Evolutionary conservation across 2,888 invertebrate genomes (phyloP), one percentile per base, ranked within the genome.

Genomic region (Keiferia lycopersicella): DNA sequence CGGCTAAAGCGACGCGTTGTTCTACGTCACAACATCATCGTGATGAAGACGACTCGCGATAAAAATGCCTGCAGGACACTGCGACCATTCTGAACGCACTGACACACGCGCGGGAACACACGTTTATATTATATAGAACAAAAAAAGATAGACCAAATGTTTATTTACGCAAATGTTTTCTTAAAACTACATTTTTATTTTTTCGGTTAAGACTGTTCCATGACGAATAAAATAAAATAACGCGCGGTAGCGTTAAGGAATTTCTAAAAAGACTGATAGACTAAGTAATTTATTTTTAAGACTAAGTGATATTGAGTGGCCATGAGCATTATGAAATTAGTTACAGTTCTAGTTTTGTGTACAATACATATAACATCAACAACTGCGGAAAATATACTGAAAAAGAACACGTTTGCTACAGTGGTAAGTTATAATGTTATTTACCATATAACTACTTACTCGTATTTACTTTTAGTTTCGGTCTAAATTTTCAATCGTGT

Each of bases 381-480:
- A 56, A 2, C 8, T 2, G 56, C 30, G 26, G 56, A 34, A 16
- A 56, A 56, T 34, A 34, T 56, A 12, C 64, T 77, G 64, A 72
- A 67, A 61, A 80, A 78, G 64, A 77, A 80, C 30, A 74, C 73
- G 3, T 77, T 74, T 51, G 73, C 73, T 22, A 73, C 82, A 11
- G 79, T 78, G 75, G 85, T 84, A 65, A 82, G 83, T 80, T 30
- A n/a, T n/a, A 18, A 18, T 50, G 1, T 6, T 34, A 34, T 34
- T 34, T 34, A 34, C 34, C 8, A 7, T 8, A 1, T 30, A 4
- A 30, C 30, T 30, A 30, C n/a, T n/a, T n/a, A n/a, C n/a, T n/a
- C n/a, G n/a, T n/a, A n/a, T n/a, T n/a, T n/a, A n/a, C n/a, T n/a
- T n/a, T n/a, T n/a, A n/a, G n/a, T n/a, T n/a, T n/a, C n/a, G n/a